Conservation (phyloP, 2,113 vertebrate species). For the Rhombomys opimus region DNA sequence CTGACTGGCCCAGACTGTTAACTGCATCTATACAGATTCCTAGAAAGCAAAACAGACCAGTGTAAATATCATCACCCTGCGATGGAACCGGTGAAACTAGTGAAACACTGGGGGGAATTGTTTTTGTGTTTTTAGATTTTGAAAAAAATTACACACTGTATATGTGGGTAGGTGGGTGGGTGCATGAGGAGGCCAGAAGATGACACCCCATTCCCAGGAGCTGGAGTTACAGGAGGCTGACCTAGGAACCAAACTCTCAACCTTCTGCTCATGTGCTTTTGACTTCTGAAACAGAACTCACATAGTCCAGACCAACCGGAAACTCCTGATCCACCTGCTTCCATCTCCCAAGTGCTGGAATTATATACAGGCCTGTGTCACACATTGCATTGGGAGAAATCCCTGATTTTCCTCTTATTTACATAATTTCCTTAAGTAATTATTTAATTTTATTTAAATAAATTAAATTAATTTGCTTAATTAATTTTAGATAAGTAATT, state of each 20-base stretch:
- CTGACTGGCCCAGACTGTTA: constrained; percentile 91
- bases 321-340: not conserved
- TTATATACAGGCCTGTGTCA: not conserved
- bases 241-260: not conserved
- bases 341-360: not conserved
- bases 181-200: not conserved
- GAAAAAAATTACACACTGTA: not conserved
- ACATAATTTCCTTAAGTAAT: not conserved
- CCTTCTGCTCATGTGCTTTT: not conserved
- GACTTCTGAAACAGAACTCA: not conserved
- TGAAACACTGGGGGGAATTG: not conserved
- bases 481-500: too few species aligned
- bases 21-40: constrained; percentile 87
- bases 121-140: not conserved
- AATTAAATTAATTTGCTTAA: too few species aligned
- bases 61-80: not conserved
- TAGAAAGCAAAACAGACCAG: constrained; percentile 74
- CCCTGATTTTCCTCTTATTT: not conserved
- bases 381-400: too few species aligned
- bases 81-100: not conserved
- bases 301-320: not conserved
- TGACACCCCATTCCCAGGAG: not conserved
- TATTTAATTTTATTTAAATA: too few species aligned
- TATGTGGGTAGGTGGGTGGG: too few species aligned
- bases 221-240: not conserved